Evolutionary conservation across 2,113 vertebrate genomes (phyloP), one percentile per base, ranked within the genome.

Genomic region (Vicugna pacos): DNA sequence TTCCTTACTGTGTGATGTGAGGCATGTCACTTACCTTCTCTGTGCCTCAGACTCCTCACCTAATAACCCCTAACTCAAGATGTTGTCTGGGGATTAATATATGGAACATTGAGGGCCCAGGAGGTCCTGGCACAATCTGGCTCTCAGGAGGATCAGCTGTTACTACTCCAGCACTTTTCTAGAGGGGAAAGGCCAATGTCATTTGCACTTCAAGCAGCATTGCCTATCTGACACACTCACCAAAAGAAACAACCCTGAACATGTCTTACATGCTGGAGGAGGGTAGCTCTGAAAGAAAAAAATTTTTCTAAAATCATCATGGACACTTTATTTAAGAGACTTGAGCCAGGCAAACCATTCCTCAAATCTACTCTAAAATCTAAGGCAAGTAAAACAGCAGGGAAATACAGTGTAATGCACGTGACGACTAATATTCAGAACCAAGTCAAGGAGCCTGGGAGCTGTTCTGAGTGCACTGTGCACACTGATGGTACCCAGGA

Each of bases 391-490:
- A 52, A 46, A 83, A 48, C 1, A 20, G 38, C 3, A 22, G 14
- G n/a, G 22, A 8, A 20, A 20, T 5, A 0, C 32, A 22, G 6
- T 26, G 0, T 1, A 32, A 58, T 0, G 4, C 6, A 28, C 0
- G 1, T n/a, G 52, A 52, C 15, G 2, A n/a, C 48, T 11, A 30
- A 38, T 13, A 35, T 4, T 26, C 35, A 52, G 58, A 85, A 24
- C n/a, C 16, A n/a, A 58, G 38, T 35, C 28, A 22, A 38, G 64
- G 54, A 20, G 17, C 26, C 14, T 6, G 13, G 24, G 24, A 30
- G 32, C 46, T 46, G 54, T 10, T 50, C 58, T 17, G 1, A 0
- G 62, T 9, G 7, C 2, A 6, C 38, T 1, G 0, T 0, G 3
- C 1, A 1, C 26, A 16, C 52, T 54, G 11, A 0, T 0, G 1